Base-by-base conservation (phyloP, 2,797 vertebrate genomes). In the Lateolabrax maculatus region DNA sequence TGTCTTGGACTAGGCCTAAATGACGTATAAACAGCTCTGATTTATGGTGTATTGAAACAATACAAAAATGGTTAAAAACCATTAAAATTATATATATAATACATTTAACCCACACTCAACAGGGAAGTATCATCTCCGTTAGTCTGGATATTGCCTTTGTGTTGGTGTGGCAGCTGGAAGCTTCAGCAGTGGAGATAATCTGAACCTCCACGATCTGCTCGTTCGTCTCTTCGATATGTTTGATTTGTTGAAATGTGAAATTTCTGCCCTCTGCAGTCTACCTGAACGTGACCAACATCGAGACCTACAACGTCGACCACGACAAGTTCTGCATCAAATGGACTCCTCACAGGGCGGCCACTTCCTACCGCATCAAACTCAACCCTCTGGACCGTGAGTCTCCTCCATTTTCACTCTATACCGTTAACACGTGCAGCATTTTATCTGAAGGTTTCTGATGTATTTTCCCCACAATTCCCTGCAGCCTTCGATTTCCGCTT, bases 361-460 rank as follows among this genome's bases (percentile, higher is more conserved):
- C 97, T 0, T 99, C 98, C 1, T 99, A 99, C 94, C 96, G 98
- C 86, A 95, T 99, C 79, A 97, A 96, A 49, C 94, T 99, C 51
- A 95, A 95, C 81, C 98, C 98, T 6, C 39, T 89, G 13, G 96
- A 98, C 93, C 94, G 98, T 97, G 90, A 91, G 92, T 95, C 63
- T 60, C 39, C 25, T 12, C 9, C 23, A 51, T 15, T 44, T 18
- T n/a, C 41, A 37, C 71, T 10, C 1, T 6, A 46, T 4, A 25
- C 52, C 46, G 8, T n/a, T 21, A 48, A n/a, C 46, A 48, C 8
- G 9, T 7, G 6, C 41, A 18, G 13, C 57, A 2, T 10, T 41
- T 41, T 25, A n/a, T 1, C 7, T 3, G 5, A 44, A 12, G 9
- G 13, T 39, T 60, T 56, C 3, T 7, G 10, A 37, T 37, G 10